These are phyloP conservation scores for Pogonocichla stellata DNA, from an alignment of 2,113 vertebrate genomes.

Conservation along the genomic window DNA sequence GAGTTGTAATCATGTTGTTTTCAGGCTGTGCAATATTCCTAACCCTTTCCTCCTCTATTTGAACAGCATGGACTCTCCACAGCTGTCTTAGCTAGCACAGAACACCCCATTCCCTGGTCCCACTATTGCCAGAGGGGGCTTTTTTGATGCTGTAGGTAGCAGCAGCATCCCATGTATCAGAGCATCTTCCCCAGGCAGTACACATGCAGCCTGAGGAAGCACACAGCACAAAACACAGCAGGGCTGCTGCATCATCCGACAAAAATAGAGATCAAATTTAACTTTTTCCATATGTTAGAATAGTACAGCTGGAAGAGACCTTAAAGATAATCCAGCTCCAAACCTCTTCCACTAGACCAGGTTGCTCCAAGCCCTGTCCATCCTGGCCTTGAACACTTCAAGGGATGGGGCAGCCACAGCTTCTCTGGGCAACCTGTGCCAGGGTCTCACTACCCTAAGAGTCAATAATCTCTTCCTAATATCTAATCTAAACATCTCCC, in stretches of 20 bases:
- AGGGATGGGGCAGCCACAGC: background rate
- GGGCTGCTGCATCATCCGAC: background rate
- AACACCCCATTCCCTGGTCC: background rate
- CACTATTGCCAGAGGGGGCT: background rate
- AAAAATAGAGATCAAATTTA: background rate
- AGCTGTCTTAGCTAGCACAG: background rate
- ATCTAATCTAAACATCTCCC: background rate
- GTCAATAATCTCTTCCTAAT: background rate
- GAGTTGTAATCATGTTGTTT: fast-evolving
- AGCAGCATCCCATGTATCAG: background rate
- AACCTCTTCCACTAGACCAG: background rate
- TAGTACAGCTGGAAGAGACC: background rate
- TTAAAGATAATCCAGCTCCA: background rate
- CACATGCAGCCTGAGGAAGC: background rate
- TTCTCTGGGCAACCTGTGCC: background rate
- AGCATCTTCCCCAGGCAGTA: background rate
- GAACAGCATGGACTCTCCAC: background rate
- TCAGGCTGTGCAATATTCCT: background rate
- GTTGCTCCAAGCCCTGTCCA: background rate
- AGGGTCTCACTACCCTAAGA: background rate
- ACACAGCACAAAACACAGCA: background rate
- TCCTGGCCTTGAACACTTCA: background rate
- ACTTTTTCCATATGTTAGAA: background rate
- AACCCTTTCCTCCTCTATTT: background rate
- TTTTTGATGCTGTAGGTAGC: background rate